Base-by-base conservation (phyloP, 2,113 vertebrate genomes). In the Pyrgilauda ruficollis region DNA sequence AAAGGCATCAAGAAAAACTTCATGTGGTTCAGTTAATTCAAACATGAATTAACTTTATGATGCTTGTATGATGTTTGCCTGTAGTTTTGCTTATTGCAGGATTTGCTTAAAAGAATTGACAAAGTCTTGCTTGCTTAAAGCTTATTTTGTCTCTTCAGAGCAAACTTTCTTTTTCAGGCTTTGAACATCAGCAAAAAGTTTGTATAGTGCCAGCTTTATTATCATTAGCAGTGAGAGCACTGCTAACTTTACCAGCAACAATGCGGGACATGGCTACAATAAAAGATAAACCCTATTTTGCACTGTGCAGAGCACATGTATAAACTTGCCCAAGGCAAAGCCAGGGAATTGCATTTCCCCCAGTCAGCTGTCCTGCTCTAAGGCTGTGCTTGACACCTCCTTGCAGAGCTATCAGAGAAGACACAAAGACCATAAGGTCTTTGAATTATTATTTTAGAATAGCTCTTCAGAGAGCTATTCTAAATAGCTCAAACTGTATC, bases 141-240 rank as follows among this genome's bases (percentile, higher is more conserved):
- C 74, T 94, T 84, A 9, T 78, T 86, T 68, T 79, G 37, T 89
- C 53, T 84, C 74, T 87, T 84, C 49, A 70, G 89, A 79, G 85
- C 70, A 59, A 76, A 55, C 50, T 92, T 82, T 62, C 18, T 75
- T 93, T 81, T 87, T 68, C 52, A 33, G 39, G 18, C 37, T 92
- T 91, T 84, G 66, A 82, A 27, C 12, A 18, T 10, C 28, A 52
- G 19, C 44, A 44, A 3, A 35, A 81, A 53, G 72, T 77, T 84
- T 75, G 46, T 75, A 4, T 56, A 84, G 70, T 80, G 47, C 77
- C 44, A 64, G 47, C 82, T 67, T 31, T 78, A 69, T 96, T 89
- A 69, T 83, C 87, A 61, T 73, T 69, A 96, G 92, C 64, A 87
- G 79, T 82, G 93, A 80, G 91, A 97, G 64, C 87, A 55, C 94